Percentiles rank a stretch among this genome's conserved stretches.
Conservation (phyloP, 2,797 vertebrate species). For the Parambassis ranga region DNA sequence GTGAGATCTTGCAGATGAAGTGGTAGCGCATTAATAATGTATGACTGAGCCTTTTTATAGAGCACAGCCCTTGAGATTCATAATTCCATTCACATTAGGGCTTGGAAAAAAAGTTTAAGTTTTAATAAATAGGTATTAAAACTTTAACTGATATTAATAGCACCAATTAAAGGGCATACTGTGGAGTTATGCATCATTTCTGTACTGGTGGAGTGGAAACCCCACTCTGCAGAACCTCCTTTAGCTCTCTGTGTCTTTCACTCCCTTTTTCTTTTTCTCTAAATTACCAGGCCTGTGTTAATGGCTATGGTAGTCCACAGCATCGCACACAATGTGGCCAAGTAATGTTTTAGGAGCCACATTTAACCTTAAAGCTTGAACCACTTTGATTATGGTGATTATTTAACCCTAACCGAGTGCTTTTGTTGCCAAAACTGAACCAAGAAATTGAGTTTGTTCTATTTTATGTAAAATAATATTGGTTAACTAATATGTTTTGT, state of each 20-base stretch:
- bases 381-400: no score
- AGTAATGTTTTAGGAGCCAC: no score
- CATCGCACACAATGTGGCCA: no score
- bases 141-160: conserved; percentile 86
- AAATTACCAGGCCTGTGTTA: no score
- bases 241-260: conserved; percentile 34
- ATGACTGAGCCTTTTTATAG: conserved; percentile 82
- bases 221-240: conserved; percentile 49
- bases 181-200: conserved; percentile 76
- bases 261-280: conserved; percentile 4
- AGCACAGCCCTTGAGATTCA: conserved; percentile 77
- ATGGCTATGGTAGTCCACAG: no score
- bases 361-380: no score
- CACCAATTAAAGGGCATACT: conserved; percentile 74
- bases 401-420: no score
- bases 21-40: conserved; percentile 79
- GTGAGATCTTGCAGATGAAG: conserved; percentile 76
- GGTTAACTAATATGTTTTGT: no score
- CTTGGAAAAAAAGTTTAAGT: conserved; percentile 72
- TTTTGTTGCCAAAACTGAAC: no score
- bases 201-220: conserved; percentile 60
- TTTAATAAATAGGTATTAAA: conserved; percentile 85
- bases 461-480: no score
- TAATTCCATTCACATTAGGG: conserved; percentile 79
- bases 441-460: no score